These are phyloP conservation scores for Acrocephalus scirpaceus DNA, from an alignment of 2,797 vertebrate genomes.

Conservation along the genomic window DNA sequence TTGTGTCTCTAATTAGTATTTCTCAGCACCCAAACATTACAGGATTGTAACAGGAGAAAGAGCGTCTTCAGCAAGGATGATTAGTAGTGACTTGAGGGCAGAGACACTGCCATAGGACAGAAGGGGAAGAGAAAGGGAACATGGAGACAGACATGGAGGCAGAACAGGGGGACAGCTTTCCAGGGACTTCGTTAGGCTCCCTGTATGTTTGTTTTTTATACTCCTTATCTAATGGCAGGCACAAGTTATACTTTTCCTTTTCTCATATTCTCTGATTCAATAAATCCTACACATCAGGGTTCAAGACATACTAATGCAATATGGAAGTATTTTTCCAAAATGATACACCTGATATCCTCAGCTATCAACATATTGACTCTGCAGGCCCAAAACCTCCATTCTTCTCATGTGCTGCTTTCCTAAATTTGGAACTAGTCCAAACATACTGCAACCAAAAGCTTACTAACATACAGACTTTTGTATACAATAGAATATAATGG, in stretches of 20 bases:
- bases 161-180: rapidly evolving
- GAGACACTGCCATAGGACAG: rapidly evolving
- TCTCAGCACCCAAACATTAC: neutral
- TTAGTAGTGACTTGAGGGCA: neutral
- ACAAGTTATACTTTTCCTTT: neutral
- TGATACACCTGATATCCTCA: neutral
- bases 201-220: neutral
- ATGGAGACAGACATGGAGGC: neutral
- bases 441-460: neutral
- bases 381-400: neutral
- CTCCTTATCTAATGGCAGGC: neutral
- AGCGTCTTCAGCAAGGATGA: neutral
- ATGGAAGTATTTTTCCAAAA: neutral
- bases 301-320: neutral
- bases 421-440: neutral
- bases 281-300: neutral
- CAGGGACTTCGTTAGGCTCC: neutral
- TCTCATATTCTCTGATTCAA: neutral
- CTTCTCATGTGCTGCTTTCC: neutral
- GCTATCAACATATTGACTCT: neutral
- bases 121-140: neutral
- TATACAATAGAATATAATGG: neutral
- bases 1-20: neutral
- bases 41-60: neutral
- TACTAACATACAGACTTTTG: neutral